Evolutionary conservation across 2,113 vertebrate genomes (phyloP).

Genomic region (Delphinus delphis): DNA sequence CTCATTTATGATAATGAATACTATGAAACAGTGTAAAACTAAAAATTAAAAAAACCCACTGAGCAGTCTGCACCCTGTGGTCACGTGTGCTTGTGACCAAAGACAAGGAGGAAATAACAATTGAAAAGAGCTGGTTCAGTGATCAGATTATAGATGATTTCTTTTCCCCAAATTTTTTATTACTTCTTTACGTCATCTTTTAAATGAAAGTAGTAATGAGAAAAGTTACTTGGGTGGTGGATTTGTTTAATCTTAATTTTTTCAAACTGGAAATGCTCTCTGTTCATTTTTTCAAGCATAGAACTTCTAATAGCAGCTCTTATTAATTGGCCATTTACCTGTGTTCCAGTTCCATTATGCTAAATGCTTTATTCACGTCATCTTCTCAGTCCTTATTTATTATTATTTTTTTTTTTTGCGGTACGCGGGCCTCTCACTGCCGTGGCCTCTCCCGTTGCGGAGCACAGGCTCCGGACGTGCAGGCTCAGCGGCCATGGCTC

Average conservation of each 20-base stretch:
- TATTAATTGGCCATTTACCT: neutral
- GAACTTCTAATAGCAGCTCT: neutral
- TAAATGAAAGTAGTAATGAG: neutral
- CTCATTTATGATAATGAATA: too few relatives aligned
- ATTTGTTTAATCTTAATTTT: constrained; percentile 20
- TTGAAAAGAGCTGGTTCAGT: neutral
- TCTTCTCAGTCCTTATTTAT: neutral
- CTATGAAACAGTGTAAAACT: neutral
- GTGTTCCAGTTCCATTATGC: neutral
- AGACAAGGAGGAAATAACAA: neutral
- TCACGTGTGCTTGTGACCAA: neutral
- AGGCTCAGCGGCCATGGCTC: too few relatives aligned
- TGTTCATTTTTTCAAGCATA: neutral
- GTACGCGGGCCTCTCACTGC: too few relatives aligned
- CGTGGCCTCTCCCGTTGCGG: too few relatives aligned
- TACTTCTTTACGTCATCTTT: neutral
- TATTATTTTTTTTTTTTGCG: too few relatives aligned
- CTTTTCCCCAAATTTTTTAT: neutral
- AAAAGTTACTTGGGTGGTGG: neutral
- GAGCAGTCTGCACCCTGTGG: neutral
- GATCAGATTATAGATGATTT: neutral
- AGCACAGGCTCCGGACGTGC: too few relatives aligned
- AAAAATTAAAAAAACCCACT: neutral
- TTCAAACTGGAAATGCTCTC: neutral
- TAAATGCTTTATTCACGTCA: neutral